phyloP scores from a whole-genome alignment of 2,113 vertebrate species.

The Amblyornis subalaris region DNA sequence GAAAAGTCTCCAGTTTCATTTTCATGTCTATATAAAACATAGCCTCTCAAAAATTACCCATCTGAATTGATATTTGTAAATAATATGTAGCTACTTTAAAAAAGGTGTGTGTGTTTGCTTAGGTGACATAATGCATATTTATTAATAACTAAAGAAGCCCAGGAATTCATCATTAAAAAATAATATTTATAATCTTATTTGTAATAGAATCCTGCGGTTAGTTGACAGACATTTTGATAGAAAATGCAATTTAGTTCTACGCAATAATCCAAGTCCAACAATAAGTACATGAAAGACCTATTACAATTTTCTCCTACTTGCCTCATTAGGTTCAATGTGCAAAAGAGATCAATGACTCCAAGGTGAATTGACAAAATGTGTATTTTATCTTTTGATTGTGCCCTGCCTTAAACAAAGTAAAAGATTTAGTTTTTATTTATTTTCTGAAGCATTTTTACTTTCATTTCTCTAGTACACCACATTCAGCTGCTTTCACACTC shows the following conservation, averaged over 20 bases:
- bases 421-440: constrained; percentile 22
- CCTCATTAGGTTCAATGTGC: constrained; percentile 59
- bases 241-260: constrained; percentile 1
- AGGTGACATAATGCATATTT: neutral
- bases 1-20: neutral
- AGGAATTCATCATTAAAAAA: neutral
- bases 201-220: neutral
- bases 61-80: neutral
- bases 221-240: neutral
- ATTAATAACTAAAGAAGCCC: neutral
- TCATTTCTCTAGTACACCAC: constrained; percentile 54
- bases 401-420: constrained; percentile 27
- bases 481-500: constrained; percentile 46
- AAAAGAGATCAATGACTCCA: constrained; percentile 60
- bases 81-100: neutral
- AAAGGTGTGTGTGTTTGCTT: neutral
- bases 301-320: constrained; percentile 49
- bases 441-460: constrained; percentile 63
- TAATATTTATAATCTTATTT: neutral
- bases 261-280: constrained; percentile 23
- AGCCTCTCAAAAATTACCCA: rapidly evolving
- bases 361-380: constrained; percentile 51
- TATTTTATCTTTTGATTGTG: constrained; percentile 49
- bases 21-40: neutral
- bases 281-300: neutral